Base-by-base conservation (phyloP, 2,888 invertebrate genomes). In the Lasioglossum zephyrum region DNA sequence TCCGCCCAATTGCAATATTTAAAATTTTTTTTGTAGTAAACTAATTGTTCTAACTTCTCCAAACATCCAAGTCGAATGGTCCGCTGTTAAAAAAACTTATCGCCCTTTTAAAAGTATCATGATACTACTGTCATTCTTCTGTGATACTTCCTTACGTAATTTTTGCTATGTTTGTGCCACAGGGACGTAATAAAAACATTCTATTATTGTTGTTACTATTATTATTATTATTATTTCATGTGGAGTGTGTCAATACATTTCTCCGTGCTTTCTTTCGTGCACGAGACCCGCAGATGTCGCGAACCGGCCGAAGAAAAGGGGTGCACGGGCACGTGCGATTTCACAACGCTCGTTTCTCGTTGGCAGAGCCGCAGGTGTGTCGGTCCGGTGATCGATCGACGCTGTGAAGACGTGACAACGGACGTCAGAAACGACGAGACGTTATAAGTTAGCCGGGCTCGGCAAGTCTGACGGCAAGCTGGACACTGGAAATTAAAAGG, bases 401-500 rank as follows among this genome's bases (percentile, higher is more conserved):
- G 77, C 57, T 36, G 31, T 53, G 75, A 74, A 85, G 89, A 85
- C 70, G 89, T 77, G 87, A 85, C 85, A 81, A 88, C 69, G 82
- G 79, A 76, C 85, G 81, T 84, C 82, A 74, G 49, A 72, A 70
- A 72, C 77, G 79, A 83, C 73, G 63, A 44, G 84, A 76, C 47
- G 53, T 69, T 49, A 77, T 84, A 89, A 88, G 83, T 87, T 78
- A 89, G 87, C 81, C 87, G 91, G 73, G 77, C 57, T 22, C 79
- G 73, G 79, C 60, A 1, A 53, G 77, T 66, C 57, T 39, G 80
- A 73, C 80, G 81, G 79, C 84, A 82, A 86, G 87, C 88, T 87
- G 80, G 85, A 87, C 88, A 87, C 85, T 80, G 90, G 83, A 91
- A 92, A 92, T 92, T 92, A 92, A 92, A 92, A 90, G 89, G 87